A percentile compares a stretch with the other conserved stretches of the same genome.
Conservation (phyloP, 2,113 vertebrate species). For the Solea senegalensis region DNA sequence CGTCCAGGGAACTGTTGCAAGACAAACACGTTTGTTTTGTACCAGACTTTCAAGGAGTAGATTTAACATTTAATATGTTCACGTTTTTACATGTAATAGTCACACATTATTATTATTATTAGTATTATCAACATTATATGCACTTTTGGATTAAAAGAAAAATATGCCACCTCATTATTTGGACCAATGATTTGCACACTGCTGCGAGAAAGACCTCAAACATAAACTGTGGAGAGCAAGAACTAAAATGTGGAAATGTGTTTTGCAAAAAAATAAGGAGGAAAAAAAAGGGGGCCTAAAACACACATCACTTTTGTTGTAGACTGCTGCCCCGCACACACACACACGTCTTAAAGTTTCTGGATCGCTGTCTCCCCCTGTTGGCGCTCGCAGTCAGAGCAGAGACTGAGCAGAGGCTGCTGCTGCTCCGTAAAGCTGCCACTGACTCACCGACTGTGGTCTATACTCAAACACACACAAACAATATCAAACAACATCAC, state of each 20-base stretch:
- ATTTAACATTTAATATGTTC: background rate
- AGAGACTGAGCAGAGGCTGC: background rate
- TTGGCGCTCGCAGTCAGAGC: constrained; percentile 48
- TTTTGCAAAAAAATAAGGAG: background rate
- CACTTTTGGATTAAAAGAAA: background rate
- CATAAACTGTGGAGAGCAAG: background rate
- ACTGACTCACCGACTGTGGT: background rate
- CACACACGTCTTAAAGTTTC: constrained; percentile 68
- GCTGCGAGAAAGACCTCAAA: background rate
- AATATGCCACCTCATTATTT: background rate
- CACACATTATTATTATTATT: background rate
- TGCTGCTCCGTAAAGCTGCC: constrained; percentile 4
- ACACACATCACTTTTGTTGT: background rate
- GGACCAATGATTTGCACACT: background rate
- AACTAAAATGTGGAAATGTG: background rate
- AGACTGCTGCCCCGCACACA: background rate
- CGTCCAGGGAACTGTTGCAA: constrained; percentile 55
- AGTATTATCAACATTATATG: too few species aligned
- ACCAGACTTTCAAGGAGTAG: background rate
- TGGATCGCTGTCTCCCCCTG: constrained; percentile 89
- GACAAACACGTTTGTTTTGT: constrained; percentile 39
- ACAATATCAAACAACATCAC: background rate
- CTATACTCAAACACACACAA: background rate
- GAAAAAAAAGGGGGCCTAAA: too few species aligned
- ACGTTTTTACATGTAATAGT: background rate